Conservation (phyloP, 92 coral and sea anemone genomes). For the Porites cylindrica region DNA sequence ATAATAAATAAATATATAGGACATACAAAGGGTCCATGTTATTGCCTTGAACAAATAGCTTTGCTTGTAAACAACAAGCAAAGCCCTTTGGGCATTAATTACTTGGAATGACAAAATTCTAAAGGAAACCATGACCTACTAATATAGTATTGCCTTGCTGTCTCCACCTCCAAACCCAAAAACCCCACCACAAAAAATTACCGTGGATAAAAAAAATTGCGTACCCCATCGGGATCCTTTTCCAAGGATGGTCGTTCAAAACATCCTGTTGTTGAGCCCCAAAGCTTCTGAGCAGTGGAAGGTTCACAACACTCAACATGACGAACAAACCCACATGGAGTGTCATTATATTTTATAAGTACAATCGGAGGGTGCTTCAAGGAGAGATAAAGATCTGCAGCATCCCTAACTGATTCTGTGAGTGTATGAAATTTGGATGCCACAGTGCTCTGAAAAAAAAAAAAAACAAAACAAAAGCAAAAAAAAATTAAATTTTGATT, state of each 20-base stretch:
- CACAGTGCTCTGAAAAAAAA: constrained; percentile 48
- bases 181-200: too few species aligned
- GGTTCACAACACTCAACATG: constrained; percentile 55
- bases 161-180: too few species aligned
- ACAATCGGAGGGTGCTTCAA: constrained; percentile 47
- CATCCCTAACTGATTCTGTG: constrained; percentile 67
- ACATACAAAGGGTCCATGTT: too few species aligned
- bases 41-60: too few species aligned
- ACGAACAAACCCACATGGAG: constrained; percentile 69
- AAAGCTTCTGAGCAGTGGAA: constrained; percentile 14
- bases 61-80: too few species aligned
- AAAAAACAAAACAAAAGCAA: background rate
- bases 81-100: too few species aligned
- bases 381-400: constrained; percentile 67
- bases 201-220: too few species aligned
- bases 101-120: too few species aligned
- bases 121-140: too few species aligned
- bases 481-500: too few species aligned
- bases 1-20: too few species aligned
- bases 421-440: constrained; percentile 61
- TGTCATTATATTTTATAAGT: background rate
- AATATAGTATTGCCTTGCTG: too few species aligned
- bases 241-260: constrained; percentile 50
- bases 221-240: background rate
- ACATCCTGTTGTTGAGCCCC: constrained; percentile 61